A percentile compares a stretch with the other conserved stretches of the same genome.
phyloP scores from a whole-genome alignment of 2,113 vertebrate species.

The Vimba vimba region DNA sequence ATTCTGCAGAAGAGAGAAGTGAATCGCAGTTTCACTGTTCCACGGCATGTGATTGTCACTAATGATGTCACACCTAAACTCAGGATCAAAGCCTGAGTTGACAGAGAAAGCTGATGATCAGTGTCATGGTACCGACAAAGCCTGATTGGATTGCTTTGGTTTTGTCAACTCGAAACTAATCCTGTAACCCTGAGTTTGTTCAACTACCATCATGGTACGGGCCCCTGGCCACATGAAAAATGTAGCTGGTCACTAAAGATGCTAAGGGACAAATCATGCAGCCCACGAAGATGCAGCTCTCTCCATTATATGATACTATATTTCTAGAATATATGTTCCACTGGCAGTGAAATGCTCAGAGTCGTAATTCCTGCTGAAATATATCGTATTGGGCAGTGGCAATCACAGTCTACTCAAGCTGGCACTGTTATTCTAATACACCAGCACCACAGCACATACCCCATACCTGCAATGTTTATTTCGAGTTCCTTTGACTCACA shows the following conservation, averaged over 20 bases:
- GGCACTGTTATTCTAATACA: slow-evolving; percentile 48
- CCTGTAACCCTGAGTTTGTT: no score
- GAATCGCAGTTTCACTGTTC: no score
- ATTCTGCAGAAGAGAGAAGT: no score
- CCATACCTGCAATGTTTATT: slow-evolving; percentile 45
- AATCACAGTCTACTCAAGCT: slow-evolving; percentile 48
- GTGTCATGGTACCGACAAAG: no score
- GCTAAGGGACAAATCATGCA: neutral
- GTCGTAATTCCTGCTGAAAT: neutral
- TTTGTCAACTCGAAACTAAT: no score
- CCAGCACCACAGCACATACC: slow-evolving; percentile 14
- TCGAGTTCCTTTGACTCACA: slow-evolving; percentile 35
- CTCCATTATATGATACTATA: neutral
- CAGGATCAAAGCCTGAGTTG: no score
- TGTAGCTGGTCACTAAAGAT: neutral
- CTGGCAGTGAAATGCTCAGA: neutral
- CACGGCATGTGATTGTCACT: no score
- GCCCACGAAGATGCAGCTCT: neutral
- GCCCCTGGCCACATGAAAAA: neutral
- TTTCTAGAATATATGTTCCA: neutral
- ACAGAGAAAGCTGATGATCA: no score
- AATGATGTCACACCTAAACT: no score
- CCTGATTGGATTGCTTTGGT: no score
- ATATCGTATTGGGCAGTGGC: slow-evolving; percentile 37
- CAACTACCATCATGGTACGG: no score